These are phyloP conservation scores for Podotricha telesiphe DNA, from an alignment of 2,888 invertebrate genomes.

Conservation along the genomic window DNA sequence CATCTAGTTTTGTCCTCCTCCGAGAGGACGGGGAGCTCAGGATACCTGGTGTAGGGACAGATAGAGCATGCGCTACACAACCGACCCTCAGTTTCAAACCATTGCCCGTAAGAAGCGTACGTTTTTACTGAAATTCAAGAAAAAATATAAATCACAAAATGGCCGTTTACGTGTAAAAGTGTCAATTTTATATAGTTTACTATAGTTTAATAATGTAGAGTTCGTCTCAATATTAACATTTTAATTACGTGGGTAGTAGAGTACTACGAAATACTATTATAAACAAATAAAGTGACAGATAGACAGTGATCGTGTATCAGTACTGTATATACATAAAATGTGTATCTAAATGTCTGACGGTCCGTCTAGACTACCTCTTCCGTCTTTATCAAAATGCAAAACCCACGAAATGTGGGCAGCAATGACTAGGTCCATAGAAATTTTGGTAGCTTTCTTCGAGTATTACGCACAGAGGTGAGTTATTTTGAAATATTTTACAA, in stretches of 20 bases:
- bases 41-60: slow-evolving; percentile 55
- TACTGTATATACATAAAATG: slow-evolving; percentile 48
- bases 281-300: background rate
- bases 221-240: background rate
- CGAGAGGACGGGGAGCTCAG: slow-evolving; percentile 53
- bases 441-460: slow-evolving; percentile 92
- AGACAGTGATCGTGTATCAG: background rate
- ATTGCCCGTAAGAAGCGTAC: slow-evolving; percentile 26
- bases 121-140: slow-evolving; percentile 11
- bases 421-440: slow-evolving; percentile 91
- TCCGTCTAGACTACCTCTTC: slow-evolving; percentile 58
- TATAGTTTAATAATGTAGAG: background rate
- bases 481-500: background rate
- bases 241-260: slow-evolving; percentile 50
- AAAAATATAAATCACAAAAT: slow-evolving; percentile 6
- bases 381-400: slow-evolving; percentile 76
- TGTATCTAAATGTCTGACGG: slow-evolving; percentile 72
- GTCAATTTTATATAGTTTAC: slow-evolving; percentile 30
- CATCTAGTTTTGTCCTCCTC: slow-evolving; percentile 25
- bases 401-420: slow-evolving; percentile 90
- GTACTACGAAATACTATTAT: slow-evolving; percentile 22
- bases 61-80: slow-evolving; percentile 67
- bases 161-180: slow-evolving; percentile 17
- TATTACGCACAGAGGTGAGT: slow-evolving; percentile 90
- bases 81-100: slow-evolving; percentile 46